A percentile compares a stretch with the other conserved stretches of the same genome.
Conservation (phyloP, 2,888 invertebrate species). For the Epinotia ramella region DNA sequence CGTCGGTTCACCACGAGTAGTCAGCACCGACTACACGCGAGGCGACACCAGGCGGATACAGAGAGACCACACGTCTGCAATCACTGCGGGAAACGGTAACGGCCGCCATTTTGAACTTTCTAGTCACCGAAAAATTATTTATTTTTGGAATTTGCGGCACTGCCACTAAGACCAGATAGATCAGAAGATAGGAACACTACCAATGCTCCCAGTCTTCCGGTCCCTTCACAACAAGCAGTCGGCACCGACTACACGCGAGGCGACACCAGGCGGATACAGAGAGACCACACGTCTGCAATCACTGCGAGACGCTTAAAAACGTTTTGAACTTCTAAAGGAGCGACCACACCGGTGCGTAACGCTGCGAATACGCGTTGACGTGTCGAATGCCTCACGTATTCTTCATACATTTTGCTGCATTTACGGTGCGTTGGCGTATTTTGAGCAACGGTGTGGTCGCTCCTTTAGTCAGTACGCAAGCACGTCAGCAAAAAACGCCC, state of each 20-base stretch:
- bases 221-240: constrained; percentile 90
- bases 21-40: constrained; percentile 88
- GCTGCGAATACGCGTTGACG: too few relatives aligned
- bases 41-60: constrained; percentile 68
- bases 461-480: too few relatives aligned
- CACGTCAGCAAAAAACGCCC: too few relatives aligned
- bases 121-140: background rate
- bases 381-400: too few relatives aligned
- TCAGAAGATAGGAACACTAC: constrained; percentile 92
- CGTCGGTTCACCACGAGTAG: constrained; percentile 90
- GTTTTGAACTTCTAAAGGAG: too few relatives aligned
- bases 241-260: constrained; percentile 88
- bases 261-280: constrained; percentile 63
- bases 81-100: constrained; percentile 55
- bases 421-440: too few relatives aligned
- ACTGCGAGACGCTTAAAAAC: constrained; percentile 52
- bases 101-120: constrained; percentile 1
- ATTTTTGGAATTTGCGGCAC: too few relatives aligned
- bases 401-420: too few relatives aligned
- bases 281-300: constrained; percentile 81
- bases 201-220: constrained; percentile 88
- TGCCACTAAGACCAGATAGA: too few relatives aligned
- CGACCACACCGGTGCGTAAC: too few relatives aligned
- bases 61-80: constrained; percentile 81
- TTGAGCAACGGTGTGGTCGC: too few relatives aligned